phyloP scores from a whole-genome alignment of 2,797 vertebrate genomes.

The Poecilia picta region DNA sequence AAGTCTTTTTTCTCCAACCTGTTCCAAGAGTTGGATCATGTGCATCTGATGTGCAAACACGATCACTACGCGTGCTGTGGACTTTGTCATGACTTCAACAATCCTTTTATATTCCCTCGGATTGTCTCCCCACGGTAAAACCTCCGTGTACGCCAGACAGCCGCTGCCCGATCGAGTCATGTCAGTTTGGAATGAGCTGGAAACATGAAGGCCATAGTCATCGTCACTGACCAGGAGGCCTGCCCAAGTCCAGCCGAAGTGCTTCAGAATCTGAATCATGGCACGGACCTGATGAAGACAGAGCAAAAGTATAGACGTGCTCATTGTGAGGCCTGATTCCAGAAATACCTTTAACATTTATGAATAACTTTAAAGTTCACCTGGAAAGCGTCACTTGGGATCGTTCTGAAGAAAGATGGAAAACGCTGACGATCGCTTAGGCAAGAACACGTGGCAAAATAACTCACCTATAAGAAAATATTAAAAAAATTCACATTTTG shows the following conservation, averaged over 20 bases:
- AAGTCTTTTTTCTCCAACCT: conserved; percentile 33
- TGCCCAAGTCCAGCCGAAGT: conserved; percentile 76
- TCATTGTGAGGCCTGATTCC: neutral
- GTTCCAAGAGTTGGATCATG: conserved; percentile 56
- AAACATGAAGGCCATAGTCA: conserved; percentile 75
- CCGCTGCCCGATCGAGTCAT: conserved; percentile 41
- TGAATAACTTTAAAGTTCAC: conserved; percentile 26
- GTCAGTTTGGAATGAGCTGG: conserved; percentile 59
- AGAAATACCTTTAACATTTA: neutral
- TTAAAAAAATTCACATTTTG: neutral
- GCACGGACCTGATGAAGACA: conserved; percentile 46
- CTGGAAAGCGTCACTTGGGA: conserved; percentile 74
- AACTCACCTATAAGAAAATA: conserved; percentile 68
- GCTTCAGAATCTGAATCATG: conserved; percentile 74
- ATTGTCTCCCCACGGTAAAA: conserved; percentile 65
- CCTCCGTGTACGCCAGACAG: conserved; percentile 71
- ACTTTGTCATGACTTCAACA: conserved; percentile 51
- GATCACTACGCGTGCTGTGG: conserved; percentile 60
- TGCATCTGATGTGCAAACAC: conserved; percentile 53
- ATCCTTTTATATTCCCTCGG: conserved; percentile 43
- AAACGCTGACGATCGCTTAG: conserved; percentile 44
- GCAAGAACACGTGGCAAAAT: conserved; percentile 70
- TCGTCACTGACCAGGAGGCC: conserved; percentile 75
- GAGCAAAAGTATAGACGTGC: neutral
- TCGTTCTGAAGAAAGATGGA: conserved; percentile 65